These are phyloP conservation scores for Ovis canadensis DNA, from an alignment of 2,113 vertebrate species.

Conservation along the genomic window DNA sequence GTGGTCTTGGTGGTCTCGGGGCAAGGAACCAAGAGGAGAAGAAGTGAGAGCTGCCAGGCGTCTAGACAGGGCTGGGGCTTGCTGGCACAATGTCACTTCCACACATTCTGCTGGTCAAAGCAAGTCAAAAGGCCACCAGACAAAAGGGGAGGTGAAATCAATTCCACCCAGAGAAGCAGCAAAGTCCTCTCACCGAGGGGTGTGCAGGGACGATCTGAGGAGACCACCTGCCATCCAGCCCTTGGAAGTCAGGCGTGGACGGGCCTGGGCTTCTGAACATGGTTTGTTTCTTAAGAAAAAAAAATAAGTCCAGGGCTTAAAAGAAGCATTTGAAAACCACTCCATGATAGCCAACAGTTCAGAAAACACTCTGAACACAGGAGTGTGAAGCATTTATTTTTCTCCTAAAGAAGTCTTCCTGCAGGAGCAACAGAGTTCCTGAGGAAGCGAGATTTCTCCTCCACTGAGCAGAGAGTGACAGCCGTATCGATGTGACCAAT, in stretches of 20 bases:
- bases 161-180: neutral
- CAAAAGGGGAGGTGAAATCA: neutral
- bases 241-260: neutral
- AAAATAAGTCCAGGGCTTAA: neutral
- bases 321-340: neutral
- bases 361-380: neutral
- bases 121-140: neutral
- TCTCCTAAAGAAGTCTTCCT: neutral
- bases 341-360: neutral
- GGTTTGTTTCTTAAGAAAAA: neutral
- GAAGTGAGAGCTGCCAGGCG: neutral
- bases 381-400: neutral
- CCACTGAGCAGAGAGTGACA: neutral
- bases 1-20: neutral
- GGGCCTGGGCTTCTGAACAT: neutral
- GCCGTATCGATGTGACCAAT: neutral
- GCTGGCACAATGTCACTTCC: accelerated
- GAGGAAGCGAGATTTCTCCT: neutral
- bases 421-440: neutral
- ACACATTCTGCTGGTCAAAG: neutral
- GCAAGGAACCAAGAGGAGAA: neutral
- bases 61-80: neutral
- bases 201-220: neutral
- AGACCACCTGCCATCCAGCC: neutral
- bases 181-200: neutral